Base-by-base conservation (phyloP, 1,140 invertebrate genomes). In the Holotrichia oblita region DNA sequence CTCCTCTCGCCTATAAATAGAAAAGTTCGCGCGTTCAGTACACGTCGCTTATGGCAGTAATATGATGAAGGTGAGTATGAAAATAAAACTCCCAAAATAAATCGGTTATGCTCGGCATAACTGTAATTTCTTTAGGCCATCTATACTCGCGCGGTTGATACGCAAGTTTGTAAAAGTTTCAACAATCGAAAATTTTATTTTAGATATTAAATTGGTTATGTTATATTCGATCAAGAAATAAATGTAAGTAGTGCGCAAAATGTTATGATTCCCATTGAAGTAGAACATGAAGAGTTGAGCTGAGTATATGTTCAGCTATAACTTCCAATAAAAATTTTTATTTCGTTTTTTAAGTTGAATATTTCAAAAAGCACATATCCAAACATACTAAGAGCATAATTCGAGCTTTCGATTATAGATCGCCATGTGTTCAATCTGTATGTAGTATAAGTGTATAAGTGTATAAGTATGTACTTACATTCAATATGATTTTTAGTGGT, bases 1-100 rank as follows among this genome's bases (percentile, higher is more conserved):
- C 17, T 55, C n/a, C 48, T 55, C 2, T 7, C 48, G 48, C 6
- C 48, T 55, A 55, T 55, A 55, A 55, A 55, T 55, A 55, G 48
- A 55, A 14, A 55, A 55, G 17, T 55, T 55, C 48, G 48, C 48
- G 48, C 48, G 48, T 55, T 17, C 48, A n/a, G 14, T 17, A n/a
- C 48, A 55, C 48, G n/a, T 55, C 48, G 48, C 48, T 55, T 55
- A 55, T 55, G 48, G 48, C 48, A 55, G 48, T 17, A 55, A 55
- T 55, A 55, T 55, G 48, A 55, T 55, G 48, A 17, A 55, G 48
- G 48, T 55, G 48, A 55, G 48, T 17, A 7, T 17, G 48, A 55
- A 55, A 55, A 55, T 55, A 55, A 55, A 17, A 55, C 48, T 55
- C 48, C 48, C 12, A n/a, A 55, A 55, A 55, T 55, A 55, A 55